Percentiles rank a stretch among this genome's conserved stretches.
phyloP scores from a whole-genome alignment of 2,888 invertebrate genomes.

The Tridacna crocea region DNA sequence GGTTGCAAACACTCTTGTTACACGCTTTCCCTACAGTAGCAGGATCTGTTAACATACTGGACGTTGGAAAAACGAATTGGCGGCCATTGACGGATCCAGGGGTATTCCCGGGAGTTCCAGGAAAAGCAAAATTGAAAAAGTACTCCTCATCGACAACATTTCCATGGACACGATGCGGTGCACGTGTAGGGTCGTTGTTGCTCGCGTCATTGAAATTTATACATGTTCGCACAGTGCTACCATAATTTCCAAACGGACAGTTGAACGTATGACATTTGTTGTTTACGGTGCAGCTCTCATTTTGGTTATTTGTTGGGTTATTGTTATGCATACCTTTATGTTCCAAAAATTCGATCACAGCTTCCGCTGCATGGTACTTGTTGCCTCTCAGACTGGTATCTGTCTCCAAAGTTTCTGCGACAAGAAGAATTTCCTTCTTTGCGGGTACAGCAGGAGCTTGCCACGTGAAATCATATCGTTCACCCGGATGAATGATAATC shows the following conservation, averaged over 20 bases:
- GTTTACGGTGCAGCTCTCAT: background rate
- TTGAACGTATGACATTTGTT: constrained; percentile 61
- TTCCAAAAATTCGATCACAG: constrained; percentile 55
- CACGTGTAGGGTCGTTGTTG: constrained; percentile 35
- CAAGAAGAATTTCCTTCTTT: constrained; percentile 61
- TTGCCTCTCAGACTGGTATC: constrained; percentile 20
- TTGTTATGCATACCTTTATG: constrained; percentile 2
- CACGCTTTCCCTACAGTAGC: constrained; percentile 27
- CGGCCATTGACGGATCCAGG: constrained; percentile 68
- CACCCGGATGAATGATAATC: constrained; percentile 67
- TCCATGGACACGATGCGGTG: constrained; percentile 18
- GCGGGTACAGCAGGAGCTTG: background rate
- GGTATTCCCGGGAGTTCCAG: constrained; percentile 38
- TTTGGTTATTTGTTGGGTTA: constrained; percentile 29
- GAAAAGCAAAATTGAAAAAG: constrained; percentile 71
- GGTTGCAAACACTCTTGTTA: constrained; percentile 30
- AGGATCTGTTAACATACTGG: constrained; percentile 46
- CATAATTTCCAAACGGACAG: constrained; percentile 48
- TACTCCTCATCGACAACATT: constrained; percentile 36
- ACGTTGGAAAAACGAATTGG: constrained; percentile 48
- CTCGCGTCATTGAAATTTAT: constrained; percentile 43
- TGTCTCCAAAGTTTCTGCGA: constrained; percentile 65
- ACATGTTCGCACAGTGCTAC: constrained; percentile 27
- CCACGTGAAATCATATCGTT: constrained; percentile 67
- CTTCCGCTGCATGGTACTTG: constrained; percentile 57